Conservation (phyloP, 2,888 invertebrate species). For the Odontocerum albicorne region DNA sequence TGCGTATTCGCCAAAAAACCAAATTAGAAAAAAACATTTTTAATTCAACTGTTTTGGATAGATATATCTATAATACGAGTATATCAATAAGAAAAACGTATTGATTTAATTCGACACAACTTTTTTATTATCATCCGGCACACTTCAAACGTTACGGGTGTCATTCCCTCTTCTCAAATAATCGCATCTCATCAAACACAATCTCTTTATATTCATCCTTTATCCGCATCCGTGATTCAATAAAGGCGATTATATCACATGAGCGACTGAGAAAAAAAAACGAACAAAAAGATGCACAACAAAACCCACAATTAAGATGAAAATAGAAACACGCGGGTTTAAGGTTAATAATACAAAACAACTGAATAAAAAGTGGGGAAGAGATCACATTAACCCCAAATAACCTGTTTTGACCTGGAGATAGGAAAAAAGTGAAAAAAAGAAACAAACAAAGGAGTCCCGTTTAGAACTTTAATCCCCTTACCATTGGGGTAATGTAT, state of each 20-base stretch:
- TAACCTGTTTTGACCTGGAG: constrained; percentile 23
- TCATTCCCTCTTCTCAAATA: constrained; percentile 25
- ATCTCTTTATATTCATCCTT: constrained; percentile 16
- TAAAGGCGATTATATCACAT: constrained; percentile 15
- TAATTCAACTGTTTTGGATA: no score
- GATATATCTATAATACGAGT: no score
- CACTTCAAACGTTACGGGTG: constrained; percentile 19
- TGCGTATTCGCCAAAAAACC: no score
- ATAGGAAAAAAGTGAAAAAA: constrained; percentile 7
- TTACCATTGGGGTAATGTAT: background rate
- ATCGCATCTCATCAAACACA: constrained; percentile 26
- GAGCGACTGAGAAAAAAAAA: constrained; percentile 11
- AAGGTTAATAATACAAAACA: constrained; percentile 25
- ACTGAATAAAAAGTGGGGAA: constrained; percentile 16
- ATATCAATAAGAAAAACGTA: no score
- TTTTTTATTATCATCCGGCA: constrained; percentile 1
- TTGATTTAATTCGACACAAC: no score
- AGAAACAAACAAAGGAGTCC: constrained; percentile 9
- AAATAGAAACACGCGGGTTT: constrained; percentile 20
- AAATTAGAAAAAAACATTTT: no score
- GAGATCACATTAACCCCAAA: constrained; percentile 16
- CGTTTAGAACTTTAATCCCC: constrained; percentile 3
- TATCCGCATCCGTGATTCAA: constrained; percentile 13
- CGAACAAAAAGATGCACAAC: constrained; percentile 15
- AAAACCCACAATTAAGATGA: constrained; percentile 28